These are phyloP conservation scores for Ceratitis capitata DNA, from an alignment of 1,140 invertebrate genomes.

Conservation along the genomic window DNA sequence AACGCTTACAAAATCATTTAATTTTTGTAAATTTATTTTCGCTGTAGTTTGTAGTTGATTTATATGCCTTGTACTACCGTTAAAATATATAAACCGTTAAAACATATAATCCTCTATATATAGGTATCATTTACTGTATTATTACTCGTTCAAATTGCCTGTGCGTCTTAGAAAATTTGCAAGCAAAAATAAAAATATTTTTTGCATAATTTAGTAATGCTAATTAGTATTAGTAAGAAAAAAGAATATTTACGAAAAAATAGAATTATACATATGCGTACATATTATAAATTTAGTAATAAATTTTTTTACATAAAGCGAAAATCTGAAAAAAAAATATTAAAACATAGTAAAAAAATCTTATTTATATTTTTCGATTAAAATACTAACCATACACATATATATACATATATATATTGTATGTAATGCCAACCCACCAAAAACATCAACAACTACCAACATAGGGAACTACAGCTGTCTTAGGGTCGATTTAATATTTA, in stretches of 20 bases:
- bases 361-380: neutral
- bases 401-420: no score
- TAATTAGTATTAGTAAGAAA: neutral
- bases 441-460: slow-evolving; percentile 2
- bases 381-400: neutral
- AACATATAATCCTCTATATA: no score
- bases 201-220: no score
- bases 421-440: slow-evolving; percentile 42
- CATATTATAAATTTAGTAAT: neutral
- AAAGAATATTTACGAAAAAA: no score
- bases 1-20: no score
- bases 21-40: no score
- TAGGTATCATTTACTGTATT: neutral
- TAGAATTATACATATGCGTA: neutral
- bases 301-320: no score
- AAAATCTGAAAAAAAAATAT: no score
- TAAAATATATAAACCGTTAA: no score
- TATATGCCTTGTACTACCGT: no score
- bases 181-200: neutral
- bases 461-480: slow-evolving; percentile 91
- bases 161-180: neutral
- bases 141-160: neutral
- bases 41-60: no score
- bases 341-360: neutral
- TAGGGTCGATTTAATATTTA: slow-evolving; percentile 90